Base-by-base conservation (phyloP, 1,140 invertebrate genomes). In the Hypothenemus hampei region DNA sequence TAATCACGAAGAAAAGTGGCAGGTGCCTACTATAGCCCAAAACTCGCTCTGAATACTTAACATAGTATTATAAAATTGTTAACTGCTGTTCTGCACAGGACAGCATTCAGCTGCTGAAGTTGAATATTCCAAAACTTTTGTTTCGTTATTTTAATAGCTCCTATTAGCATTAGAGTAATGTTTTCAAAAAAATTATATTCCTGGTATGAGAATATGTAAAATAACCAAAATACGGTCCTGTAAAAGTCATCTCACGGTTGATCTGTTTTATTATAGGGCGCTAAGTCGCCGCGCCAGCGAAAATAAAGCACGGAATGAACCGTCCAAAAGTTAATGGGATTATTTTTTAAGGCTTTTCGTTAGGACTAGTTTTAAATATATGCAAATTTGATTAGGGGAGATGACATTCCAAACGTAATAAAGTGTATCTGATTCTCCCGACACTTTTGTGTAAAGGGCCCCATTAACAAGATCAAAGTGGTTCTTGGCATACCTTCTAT, bases 1-100 rank as follows among this genome's bases (percentile, higher is more conserved):
- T 56, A 56, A 56, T 56, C 53, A 56, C 44, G 53, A 48, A 56
- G 53, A 56, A 56, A 56, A 56, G 53, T 56, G 53, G 53, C 53
- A 56, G 53, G 53, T 56, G 53, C 53, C 45, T 29, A 47, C 43
- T 46, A 56, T 56, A 46, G 44, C 53, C 53, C 24, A 56, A 56
- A 56, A 56, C 53, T 29, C 53, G 44, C 53, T 56, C 45, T 19
- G 53, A 56, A 56, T 48, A 56, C 44, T 47, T 56, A 56, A 48
- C 53, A 43, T 41, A 21, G 45, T 40, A 48, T 56, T 56, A 56
- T 56, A 56, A 56, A 56, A 56, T 56, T 56, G 53, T 56, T 56
- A 56, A 56, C 53, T 48, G 53, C 53, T 46, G 36, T 43, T 35
- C 16, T 26, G 18, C 21, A 19, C 16, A 22, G 18, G 35, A 16